Percentiles rank a stretch among this genome's conserved stretches.
Evolutionary conservation across 2,113 vertebrate genomes (phyloP).

Genomic region (Megalops atlanticus): DNA sequence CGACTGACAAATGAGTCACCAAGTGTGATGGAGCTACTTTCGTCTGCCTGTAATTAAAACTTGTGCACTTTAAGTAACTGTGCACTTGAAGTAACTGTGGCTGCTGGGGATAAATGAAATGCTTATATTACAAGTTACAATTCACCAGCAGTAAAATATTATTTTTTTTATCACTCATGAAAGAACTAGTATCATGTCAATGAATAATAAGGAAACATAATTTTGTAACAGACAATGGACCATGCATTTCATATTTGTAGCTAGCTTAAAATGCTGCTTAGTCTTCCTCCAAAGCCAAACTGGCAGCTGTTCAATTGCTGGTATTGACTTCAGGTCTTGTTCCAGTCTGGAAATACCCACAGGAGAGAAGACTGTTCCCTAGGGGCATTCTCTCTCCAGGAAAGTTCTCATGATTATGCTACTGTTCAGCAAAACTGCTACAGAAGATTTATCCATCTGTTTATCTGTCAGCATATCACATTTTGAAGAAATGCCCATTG

Average conservation of each 20-base stretch:
- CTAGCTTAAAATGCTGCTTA: slow-evolving; percentile 17
- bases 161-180: background rate
- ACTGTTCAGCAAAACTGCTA: slow-evolving; percentile 48
- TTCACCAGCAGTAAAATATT: background rate
- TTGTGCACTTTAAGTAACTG: background rate
- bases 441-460: slow-evolving; percentile 50
- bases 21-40: background rate
- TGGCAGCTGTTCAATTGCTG: slow-evolving; percentile 9
- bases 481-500: slow-evolving; percentile 37
- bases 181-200: too few relatives aligned
- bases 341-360: background rate
- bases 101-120: too few relatives aligned
- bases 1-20: background rate
- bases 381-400: slow-evolving; percentile 13
- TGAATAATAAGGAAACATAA: background rate
- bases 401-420: slow-evolving; percentile 46
- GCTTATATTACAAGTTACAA: too few relatives aligned
- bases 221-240: background rate
- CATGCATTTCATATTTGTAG: background rate
- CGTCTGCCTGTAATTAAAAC: background rate
- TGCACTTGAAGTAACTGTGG: too few relatives aligned
- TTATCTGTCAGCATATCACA: slow-evolving; percentile 44
- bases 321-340: background rate
- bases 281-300: slow-evolving; percentile 14
- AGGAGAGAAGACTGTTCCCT: slow-evolving; percentile 8